phyloP scores from a whole-genome alignment of 2,797 vertebrate genomes.

The Acanthopagrus latus region DNA sequence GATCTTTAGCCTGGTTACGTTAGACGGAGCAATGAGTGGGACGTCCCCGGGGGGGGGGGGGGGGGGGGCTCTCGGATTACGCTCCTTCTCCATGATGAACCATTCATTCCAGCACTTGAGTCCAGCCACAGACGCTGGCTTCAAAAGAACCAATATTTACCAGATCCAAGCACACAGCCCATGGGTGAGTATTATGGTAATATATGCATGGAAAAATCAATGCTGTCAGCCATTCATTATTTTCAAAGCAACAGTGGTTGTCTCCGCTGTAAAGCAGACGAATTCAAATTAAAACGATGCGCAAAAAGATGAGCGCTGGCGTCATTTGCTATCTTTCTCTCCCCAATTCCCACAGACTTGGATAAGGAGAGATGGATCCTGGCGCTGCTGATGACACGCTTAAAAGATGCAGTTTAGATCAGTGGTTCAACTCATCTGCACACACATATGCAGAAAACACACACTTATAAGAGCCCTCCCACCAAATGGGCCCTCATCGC shows the following conservation, averaged over 20 bases:
- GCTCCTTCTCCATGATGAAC: conserved; percentile 4
- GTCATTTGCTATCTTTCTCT: conserved; percentile 27
- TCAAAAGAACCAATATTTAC: conserved; percentile 54
- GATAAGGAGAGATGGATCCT: conserved; percentile 36
- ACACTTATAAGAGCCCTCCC: background rate
- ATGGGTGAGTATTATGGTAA: conserved; percentile 47
- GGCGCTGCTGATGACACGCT: conserved; percentile 8
- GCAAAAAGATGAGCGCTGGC: conserved; percentile 23
- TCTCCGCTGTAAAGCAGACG: conserved; percentile 36
- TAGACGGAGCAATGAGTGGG: conserved; percentile 34
- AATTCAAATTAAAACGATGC: conserved; percentile 45
- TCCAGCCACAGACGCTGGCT: background rate
- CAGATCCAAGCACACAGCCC: conserved; percentile 33
- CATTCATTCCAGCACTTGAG: conserved; percentile 32
- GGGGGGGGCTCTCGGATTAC: conserved; percentile 21
- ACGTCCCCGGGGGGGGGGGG: conserved; percentile 46
- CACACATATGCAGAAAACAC: background rate
- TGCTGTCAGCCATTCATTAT: conserved; percentile 56
- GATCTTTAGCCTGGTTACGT: conserved; percentile 47
- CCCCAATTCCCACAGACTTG: conserved; percentile 24
- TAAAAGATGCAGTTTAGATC: conserved; percentile 48
- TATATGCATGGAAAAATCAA: conserved; percentile 61
- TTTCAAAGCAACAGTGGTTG: conserved; percentile 49
- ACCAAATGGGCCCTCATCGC: too few relatives aligned
- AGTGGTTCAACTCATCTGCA: conserved; percentile 2